phyloP scores from a whole-genome alignment of 2,888 invertebrate species.

The Cylindroiulus punctatus region DNA sequence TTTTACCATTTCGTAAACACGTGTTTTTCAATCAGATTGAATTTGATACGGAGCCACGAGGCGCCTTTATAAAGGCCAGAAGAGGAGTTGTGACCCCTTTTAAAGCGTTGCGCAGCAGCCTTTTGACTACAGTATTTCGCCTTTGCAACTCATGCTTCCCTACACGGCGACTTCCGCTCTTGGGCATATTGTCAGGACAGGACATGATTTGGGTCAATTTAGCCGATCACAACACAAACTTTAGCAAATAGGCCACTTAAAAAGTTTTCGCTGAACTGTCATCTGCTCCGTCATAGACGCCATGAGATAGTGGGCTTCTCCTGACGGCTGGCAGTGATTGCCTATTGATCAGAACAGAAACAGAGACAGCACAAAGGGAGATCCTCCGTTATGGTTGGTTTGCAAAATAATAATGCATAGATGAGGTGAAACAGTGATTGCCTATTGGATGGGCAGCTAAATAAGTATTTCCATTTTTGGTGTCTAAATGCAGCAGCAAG shows the following conservation, averaged over 20 bases:
- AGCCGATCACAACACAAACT: background rate
- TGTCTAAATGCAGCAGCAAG: too few species aligned
- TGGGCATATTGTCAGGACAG: background rate
- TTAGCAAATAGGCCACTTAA: background rate
- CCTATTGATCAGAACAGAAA: too few species aligned
- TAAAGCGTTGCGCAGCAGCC: slow-evolving; percentile 10
- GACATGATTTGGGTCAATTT: background rate
- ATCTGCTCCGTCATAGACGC: too few species aligned
- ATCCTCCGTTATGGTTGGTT: too few species aligned
- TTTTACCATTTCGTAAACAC: slow-evolving; percentile 32
- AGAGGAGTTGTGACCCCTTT: slow-evolving; percentile 43
- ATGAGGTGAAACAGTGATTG: too few species aligned
- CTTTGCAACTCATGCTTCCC: background rate
- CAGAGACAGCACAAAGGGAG: too few species aligned
- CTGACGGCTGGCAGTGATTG: too few species aligned
- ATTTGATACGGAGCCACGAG: slow-evolving; percentile 47
- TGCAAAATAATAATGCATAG: too few species aligned
- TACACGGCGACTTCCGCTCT: background rate
- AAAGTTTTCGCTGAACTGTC: background rate
- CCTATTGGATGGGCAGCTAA: too few species aligned
- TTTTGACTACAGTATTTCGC: background rate
- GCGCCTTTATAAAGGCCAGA: slow-evolving; percentile 33
- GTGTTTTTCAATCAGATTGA: slow-evolving; percentile 47
- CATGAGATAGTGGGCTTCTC: too few species aligned
- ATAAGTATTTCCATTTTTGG: too few species aligned